Conservation (phyloP, 1,140 invertebrate genomes). For the Lutraria rhynchaena region DNA sequence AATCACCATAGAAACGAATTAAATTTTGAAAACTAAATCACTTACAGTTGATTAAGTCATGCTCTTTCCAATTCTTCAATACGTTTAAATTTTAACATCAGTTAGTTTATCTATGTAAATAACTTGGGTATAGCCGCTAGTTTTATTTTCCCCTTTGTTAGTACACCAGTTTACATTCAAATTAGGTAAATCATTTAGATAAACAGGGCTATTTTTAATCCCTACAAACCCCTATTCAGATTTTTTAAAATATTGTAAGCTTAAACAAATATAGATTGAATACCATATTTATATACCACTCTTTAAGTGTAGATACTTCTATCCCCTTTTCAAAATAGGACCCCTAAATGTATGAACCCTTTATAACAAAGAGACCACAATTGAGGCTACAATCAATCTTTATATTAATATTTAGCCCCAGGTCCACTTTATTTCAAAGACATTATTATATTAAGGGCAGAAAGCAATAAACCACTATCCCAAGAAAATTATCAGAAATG, state of each 20-base stretch:
- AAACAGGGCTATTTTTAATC: conserved; percentile 37
- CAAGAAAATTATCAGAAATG: too few species aligned
- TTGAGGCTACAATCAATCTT: too few species aligned
- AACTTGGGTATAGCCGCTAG: background rate
- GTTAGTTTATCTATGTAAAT: conserved; percentile 20
- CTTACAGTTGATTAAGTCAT: background rate
- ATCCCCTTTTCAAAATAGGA: background rate
- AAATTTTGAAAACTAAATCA: background rate
- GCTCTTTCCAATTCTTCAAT: background rate
- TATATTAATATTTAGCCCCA: too few species aligned
- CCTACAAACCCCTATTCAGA: conserved; percentile 25
- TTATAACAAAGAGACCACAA: too few species aligned
- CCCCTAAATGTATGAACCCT: conserved; percentile 5
- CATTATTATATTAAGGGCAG: too few species aligned
- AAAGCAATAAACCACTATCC: too few species aligned
- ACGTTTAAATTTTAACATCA: background rate
- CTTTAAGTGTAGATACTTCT: conserved; percentile 14
- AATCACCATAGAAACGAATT: too few species aligned
- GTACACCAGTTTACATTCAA: conserved; percentile 14
- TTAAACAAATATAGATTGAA: conserved; percentile 46
- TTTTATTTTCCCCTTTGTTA: conserved; percentile 46
- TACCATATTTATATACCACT: conserved; percentile 26
- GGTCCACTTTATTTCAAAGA: too few species aligned
- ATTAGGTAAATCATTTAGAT: conserved; percentile 55
- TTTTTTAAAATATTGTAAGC: conserved; percentile 42